These are phyloP conservation scores for Aphodius granarius DNA, from an alignment of 2,888 invertebrate genomes.

Conservation along the genomic window DNA sequence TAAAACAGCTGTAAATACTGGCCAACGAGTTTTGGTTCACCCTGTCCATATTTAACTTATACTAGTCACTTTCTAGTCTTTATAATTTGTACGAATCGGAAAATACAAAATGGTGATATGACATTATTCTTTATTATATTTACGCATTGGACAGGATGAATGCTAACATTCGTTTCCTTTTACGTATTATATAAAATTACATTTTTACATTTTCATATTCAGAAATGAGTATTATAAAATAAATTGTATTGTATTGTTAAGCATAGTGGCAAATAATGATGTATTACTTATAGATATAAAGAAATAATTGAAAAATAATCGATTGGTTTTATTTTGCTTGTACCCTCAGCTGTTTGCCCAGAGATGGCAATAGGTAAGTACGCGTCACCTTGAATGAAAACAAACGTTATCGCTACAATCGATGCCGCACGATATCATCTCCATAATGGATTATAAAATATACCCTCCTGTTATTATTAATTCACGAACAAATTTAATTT, in stretches of 20 bases:
- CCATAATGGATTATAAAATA: neutral
- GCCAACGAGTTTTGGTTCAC: constrained; percentile 30
- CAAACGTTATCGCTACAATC: neutral
- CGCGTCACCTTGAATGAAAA: neutral
- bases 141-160: neutral
- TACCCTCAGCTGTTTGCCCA: neutral
- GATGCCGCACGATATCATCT: neutral
- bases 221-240: constrained; percentile 47
- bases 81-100: constrained; percentile 38
- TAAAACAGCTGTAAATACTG: constrained; percentile 35
- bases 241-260: constrained; percentile 50
- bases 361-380: neutral
- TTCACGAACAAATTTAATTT: neutral
- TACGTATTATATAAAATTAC: constrained; percentile 24
- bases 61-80: constrained; percentile 44
- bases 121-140: constrained; percentile 33
- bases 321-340: neutral
- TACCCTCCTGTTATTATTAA: neutral
- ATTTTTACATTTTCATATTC: constrained; percentile 50
- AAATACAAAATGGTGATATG: constrained; percentile 44
- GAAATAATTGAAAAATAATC: constrained; percentile 33
- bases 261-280: constrained; percentile 51
- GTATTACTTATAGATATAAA: constrained; percentile 47
- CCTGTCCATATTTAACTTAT: constrained; percentile 28
- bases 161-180: neutral